A percentile compares a stretch with the other conserved stretches of the same genome.
phyloP scores from a whole-genome alignment of 2,888 invertebrate genomes.

The Drosophila sordidapex region DNA sequence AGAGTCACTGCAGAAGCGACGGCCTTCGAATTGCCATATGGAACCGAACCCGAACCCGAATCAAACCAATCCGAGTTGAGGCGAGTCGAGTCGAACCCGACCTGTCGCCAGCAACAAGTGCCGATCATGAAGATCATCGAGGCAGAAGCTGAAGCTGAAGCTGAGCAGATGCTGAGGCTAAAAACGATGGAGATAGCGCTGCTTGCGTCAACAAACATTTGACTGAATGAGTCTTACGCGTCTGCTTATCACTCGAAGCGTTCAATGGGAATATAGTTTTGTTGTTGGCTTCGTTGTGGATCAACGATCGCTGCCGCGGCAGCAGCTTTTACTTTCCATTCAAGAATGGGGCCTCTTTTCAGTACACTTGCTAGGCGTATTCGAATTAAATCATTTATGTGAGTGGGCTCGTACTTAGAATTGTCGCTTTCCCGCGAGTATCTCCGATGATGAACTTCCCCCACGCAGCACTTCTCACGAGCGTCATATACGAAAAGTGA shows the following conservation, averaged over 20 bases:
- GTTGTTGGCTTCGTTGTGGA: constrained; percentile 40
- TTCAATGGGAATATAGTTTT: constrained; percentile 46
- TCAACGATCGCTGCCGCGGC: constrained; percentile 53
- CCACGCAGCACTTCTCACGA: constrained; percentile 33
- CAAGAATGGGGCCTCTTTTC: constrained; percentile 55
- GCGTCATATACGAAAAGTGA: constrained; percentile 54
- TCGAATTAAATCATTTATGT: constrained; percentile 58
- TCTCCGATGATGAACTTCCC: constrained; percentile 8
- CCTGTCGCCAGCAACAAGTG: constrained; percentile 59
- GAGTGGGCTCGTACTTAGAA: constrained; percentile 63
- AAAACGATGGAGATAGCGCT: constrained; percentile 26
- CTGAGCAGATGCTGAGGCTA: constrained; percentile 29
- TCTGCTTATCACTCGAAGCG: constrained; percentile 58
- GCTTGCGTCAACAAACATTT: constrained; percentile 76
- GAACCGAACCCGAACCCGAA: constrained; percentile 46
- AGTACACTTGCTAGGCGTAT: constrained; percentile 11
- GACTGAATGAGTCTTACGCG: constrained; percentile 66
- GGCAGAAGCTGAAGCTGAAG: constrained; percentile 19
- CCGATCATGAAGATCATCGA: constrained; percentile 52
- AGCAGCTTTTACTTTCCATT: constrained; percentile 75
- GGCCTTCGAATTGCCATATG: constrained; percentile 72
- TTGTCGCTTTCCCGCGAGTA: constrained; percentile 46
- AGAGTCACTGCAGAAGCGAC: constrained; percentile 52
- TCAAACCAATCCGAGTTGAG: constrained; percentile 28
- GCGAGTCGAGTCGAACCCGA: constrained; percentile 36